phyloP scores from a whole-genome alignment of 2,797 vertebrate species.

The Sylvilagus floridanus region DNA sequence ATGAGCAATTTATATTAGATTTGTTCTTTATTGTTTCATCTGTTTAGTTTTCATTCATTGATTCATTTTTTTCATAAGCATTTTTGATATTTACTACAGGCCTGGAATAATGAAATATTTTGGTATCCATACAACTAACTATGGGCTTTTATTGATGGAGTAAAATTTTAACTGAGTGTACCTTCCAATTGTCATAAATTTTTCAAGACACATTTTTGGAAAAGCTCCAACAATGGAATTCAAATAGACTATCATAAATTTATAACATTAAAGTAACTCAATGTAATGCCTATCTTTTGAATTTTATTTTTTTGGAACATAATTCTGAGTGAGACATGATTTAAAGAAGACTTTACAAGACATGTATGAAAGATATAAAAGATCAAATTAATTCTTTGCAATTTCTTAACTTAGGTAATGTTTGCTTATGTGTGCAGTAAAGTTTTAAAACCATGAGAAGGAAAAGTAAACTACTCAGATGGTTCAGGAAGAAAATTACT shows the following conservation, averaged over 20 bases:
- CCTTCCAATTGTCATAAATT: slow-evolving; percentile 22
- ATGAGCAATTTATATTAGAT: background rate
- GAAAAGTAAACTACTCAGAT: background rate
- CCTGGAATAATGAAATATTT: slow-evolving; percentile 7
- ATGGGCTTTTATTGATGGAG: background rate
- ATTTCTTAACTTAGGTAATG: background rate
- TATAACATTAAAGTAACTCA: slow-evolving; percentile 6
- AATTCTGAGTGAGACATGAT: slow-evolving; percentile 37
- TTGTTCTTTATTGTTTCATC: slow-evolving; percentile 9
- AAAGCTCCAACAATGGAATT: slow-evolving; percentile 13
- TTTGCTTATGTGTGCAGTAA: background rate
- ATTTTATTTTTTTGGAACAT: background rate
- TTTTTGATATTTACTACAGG: slow-evolving; percentile 23
- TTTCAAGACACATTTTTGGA: slow-evolving; percentile 19
- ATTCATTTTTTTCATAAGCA: background rate
- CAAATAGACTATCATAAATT: slow-evolving; percentile 38
- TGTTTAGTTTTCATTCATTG: slow-evolving; percentile 16
- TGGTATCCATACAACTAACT: background rate
- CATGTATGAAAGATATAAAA: background rate
- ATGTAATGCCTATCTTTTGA: slow-evolving; percentile 24
- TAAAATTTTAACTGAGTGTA: slow-evolving; percentile 37
- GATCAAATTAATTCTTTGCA: background rate
- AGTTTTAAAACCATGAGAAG: slow-evolving; percentile 5
- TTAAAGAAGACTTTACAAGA: slow-evolving; percentile 47
- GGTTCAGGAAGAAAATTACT: slow-evolving; percentile 43